Base-by-base conservation (phyloP, 2,888 invertebrate species). In the Metopia argyrocephala region DNA sequence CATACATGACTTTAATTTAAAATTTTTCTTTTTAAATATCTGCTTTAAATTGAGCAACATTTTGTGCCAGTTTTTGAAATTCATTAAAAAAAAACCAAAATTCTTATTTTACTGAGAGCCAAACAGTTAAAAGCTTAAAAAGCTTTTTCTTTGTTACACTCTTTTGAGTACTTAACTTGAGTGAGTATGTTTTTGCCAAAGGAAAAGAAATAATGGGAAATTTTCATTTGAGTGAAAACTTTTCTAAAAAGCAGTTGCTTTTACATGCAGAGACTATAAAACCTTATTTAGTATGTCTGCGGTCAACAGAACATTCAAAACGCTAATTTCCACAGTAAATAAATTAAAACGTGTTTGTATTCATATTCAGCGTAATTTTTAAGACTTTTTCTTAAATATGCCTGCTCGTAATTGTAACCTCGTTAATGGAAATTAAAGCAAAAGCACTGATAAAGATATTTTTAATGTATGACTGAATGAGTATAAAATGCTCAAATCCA, bases 201-300 rank as follows among this genome's bases (percentile, higher is more conserved):
- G 27, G 5, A n/a, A 4, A 20, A 5, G 20, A 61, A 71, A 78
- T 78, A 78, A 65, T 71, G 78, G 78, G 78, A 78, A 61, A 59
- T 70, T 61, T 54, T 15, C 3, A 38, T 3, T 56, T 56, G 56
- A 28, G 56, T 56, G 27, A 38, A 38, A 31, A 38, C 3, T n/a
- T n/a, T n/a, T n/a, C 1, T n/a, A 27, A 28, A 27, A 6, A 27
- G 15, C 5, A 7, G 7, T n/a, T 28, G 78, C 65, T 78, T 66
- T 59, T 20, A 9, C 12, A 31, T 52, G 46, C 45, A 28, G 0
- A 50, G 3, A 71, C 46, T n/a, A 27, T 31, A 46, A 66, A 66
- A 46, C n/a, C 21, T 1, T 52, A 45, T 65, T 76, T 21, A 78
- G 78, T 78, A 28, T 78, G 71, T 71, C 78, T 71, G 71, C 65